A percentile compares a stretch with the other conserved stretches of the same genome.
phyloP scores from a whole-genome alignment of 2,113 vertebrate species.

The Pimephales promelas region DNA sequence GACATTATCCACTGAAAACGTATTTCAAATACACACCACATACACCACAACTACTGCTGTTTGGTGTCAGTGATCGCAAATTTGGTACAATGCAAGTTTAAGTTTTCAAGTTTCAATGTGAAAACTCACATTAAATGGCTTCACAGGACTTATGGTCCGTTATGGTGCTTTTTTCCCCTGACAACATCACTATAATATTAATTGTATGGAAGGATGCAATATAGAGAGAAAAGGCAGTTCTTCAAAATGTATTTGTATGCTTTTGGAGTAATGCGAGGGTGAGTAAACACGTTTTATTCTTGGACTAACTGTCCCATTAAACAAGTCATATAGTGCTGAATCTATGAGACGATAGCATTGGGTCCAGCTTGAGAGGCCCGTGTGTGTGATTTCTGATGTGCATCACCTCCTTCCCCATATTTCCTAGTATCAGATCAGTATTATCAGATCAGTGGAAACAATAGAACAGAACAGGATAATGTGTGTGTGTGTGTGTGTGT shows the following conservation, averaged over 20 bases:
- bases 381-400: slow-evolving; percentile 11
- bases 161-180: not conserved
- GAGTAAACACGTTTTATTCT: not conserved
- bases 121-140: not conserved
- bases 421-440: slow-evolving; percentile 4
- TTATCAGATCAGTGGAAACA: slow-evolving; percentile 3
- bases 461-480: slow-evolving; percentile 5
- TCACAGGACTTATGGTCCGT: not conserved
- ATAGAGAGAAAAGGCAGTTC: not conserved
- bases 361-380: not conserved
- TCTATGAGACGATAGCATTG: not conserved
- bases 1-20: not conserved
- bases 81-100: not conserved
- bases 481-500: not conserved
- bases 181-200: not conserved
- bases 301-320: not conserved
- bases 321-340: not conserved
- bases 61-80: not conserved
- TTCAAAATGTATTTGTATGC: not conserved
- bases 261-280: too few species aligned
- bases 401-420: not conserved
- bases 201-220: too few species aligned
- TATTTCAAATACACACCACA: not conserved
- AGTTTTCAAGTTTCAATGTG: not conserved
- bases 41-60: not conserved